Base-by-base conservation (phyloP, 2,888 invertebrate genomes). In the Lymantria monacha region DNA sequence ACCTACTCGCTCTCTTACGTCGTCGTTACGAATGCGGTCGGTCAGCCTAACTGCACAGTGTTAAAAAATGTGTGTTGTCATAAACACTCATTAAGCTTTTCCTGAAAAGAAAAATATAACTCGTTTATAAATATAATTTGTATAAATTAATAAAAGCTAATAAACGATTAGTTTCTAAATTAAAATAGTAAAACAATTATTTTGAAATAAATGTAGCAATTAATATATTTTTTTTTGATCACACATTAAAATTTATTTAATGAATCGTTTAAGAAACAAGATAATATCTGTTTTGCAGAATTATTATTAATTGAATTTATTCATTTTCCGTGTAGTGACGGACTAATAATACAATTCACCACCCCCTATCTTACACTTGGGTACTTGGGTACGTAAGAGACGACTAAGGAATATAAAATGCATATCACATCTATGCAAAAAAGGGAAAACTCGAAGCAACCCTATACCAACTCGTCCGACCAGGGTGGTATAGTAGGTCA, bases 131-230 rank as follows among this genome's bases (percentile, higher is more conserved):
- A 33, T 8, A n/a, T n/a, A 33, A 33, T 1, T 33, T 33, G 7
- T 3, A 33, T 10, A 33, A 33, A 33, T 33, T 10, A n/a, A 33
- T 33, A 33, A 33, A 8, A 33, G 10, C 5, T 22, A 10, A 3
- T 33, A 33, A 33, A 33, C 33, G 33, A 10, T 33, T 33, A 33
- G 9, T 10, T 8, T 33, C 10, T 10, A 10, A 33, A 33, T 33
- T 33, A 33, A 10, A 33, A 7, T 33, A 33, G 10, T 33, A 33
- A 33, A 45, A 41, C 48, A 10, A 33, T 33, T 33, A 33, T 33
- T 51, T 44, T 46, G 40, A 52, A 47, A 47, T 40, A 42, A 46
- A n/a, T 30, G 33, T 33, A 33, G 33, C 33, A 33, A 33, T 33
- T 33, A 33, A 33, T 33, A 33, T 33, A 30, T 30, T 30, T 38